Percentiles rank a stretch among this genome's conserved stretches.
These are phyloP conservation scores for Limnephilus rhombicus DNA, from an alignment of 2,888 invertebrate species.

Conservation along the genomic window DNA sequence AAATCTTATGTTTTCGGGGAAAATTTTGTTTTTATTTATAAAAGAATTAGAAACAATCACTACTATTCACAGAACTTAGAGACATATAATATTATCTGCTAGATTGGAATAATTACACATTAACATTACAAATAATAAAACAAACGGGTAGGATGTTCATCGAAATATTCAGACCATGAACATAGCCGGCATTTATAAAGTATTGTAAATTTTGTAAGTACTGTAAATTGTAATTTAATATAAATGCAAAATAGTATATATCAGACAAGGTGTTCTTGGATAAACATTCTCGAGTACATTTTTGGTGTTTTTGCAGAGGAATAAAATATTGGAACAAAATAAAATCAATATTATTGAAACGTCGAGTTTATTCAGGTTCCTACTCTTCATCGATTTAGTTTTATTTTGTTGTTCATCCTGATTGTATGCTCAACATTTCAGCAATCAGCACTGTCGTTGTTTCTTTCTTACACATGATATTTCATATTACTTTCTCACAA, in stretches of 20 bases:
- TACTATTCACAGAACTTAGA: no score
- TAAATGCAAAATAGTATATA: neutral
- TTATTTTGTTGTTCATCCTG: slow-evolving; percentile 24
- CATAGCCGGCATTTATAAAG: neutral
- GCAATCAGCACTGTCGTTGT: slow-evolving; percentile 15
- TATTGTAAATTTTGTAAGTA: neutral
- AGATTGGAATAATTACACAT: neutral
- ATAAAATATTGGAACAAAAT: neutral
- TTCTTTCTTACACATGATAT: slow-evolving; percentile 15
- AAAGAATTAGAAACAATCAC: no score
- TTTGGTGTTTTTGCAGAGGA: neutral
- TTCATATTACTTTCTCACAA: slow-evolving; percentile 39
- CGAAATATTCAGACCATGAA: neutral
- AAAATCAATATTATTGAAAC: neutral
- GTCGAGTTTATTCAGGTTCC: neutral
- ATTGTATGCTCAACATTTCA: neutral
- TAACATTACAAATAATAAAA: neutral
- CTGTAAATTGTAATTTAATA: neutral
- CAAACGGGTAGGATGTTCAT: neutral
- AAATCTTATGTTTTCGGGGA: no score
- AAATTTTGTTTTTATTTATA: no score
- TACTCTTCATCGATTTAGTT: neutral
- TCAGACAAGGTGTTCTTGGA: neutral
- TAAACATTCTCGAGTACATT: neutral
- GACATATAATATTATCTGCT: neutral